A percentile compares a stretch with the other conserved stretches of the same genome.
phyloP scores from a whole-genome alignment of 2,113 vertebrate genomes.

The Paraplagusia blochii region DNA sequence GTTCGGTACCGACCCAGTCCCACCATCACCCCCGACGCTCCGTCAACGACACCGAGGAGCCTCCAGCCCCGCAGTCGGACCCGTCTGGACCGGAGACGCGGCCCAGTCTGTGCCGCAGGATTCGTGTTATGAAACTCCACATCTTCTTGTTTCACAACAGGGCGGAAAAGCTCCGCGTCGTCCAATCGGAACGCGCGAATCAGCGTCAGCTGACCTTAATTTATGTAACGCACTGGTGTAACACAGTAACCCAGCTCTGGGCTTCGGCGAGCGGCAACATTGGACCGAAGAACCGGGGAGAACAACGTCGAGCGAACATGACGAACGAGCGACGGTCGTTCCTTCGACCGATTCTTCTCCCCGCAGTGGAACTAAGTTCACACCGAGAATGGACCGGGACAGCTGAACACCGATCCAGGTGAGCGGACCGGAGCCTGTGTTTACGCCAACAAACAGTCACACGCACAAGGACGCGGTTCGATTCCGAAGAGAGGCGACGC shows the following conservation, averaged over 20 bases:
- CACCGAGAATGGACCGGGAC: slow-evolving; percentile 15
- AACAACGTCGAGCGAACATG: not conserved
- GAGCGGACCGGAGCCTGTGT: not conserved
- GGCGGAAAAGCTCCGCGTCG: slow-evolving; percentile 32
- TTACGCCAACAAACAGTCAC: not conserved
- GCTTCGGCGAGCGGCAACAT: slow-evolving; percentile 9
- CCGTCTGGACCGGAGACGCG: no score
- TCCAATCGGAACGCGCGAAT: slow-evolving; percentile 64
- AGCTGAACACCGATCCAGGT: not conserved
- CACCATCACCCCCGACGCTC: no score
- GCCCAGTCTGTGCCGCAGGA: slow-evolving; percentile 23
- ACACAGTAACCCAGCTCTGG: slow-evolving; percentile 48
- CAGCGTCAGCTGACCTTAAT: slow-evolving; percentile 73
- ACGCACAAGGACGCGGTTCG: not conserved
- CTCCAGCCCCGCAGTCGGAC: no score
- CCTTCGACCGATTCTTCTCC: no score
- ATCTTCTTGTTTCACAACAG: slow-evolving; percentile 75
- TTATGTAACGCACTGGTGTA: slow-evolving; percentile 75
- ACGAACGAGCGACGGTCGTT: not conserved
- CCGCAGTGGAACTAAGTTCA: slow-evolving; percentile 37
- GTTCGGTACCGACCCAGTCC: no score
- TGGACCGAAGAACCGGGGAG: not conserved
- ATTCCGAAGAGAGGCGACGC: slow-evolving; percentile 4
- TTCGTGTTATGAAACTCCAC: slow-evolving; percentile 75
- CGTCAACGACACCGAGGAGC: no score